Base-by-base conservation (phyloP, 2,113 vertebrate species). In the Dermatemys mawii region DNA sequence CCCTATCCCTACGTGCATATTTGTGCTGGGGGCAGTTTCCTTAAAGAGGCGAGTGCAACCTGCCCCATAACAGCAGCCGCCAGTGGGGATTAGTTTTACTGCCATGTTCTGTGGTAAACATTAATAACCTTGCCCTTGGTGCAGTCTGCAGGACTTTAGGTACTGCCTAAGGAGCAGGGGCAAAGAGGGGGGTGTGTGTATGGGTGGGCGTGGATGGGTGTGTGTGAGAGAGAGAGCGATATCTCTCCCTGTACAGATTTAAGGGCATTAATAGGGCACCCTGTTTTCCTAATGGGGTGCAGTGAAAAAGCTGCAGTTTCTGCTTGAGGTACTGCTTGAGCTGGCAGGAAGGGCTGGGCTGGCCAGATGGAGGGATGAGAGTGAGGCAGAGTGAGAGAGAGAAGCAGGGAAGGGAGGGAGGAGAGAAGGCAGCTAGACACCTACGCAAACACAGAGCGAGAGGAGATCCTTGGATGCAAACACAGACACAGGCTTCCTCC, bases 391-490 rank as follows among this genome's bases (percentile, higher is more conserved):
- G 94, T 94, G 94, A 90, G 96, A 85, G 86, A 49, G 82, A 92
- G 92, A 96, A 90, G 94, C 95, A 96, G 96, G 26, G 92, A 96
- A 51, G 82, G 93, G 96, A 90, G 95, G 96, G 93, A 50, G 86
- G 82, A 90, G 95, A 90, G 84, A 80, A 73, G 93, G 89, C n/a
- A 87, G 93, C 96, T 49, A 97, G 95, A 91, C 94, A 96, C 92
- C 89, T 91, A 92, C 81, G 95, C 93, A 89, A 92, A 93, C 89
- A 89, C 82, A 82, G 95, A 93, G 95, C 90, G 86, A 96, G 96
- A 96, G 96, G 96, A 88, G 93, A 97, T 97, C 97, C 97, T 97
- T 97, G 97, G 97, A 97, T 97, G 97, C 97, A 97, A 97, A 97
- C 97, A 95, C 96, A 96, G 97, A 97, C 97, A 97, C 96, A 91